phyloP scores from a whole-genome alignment of 2,888 invertebrate genomes.

The Eudemis profundana region DNA sequence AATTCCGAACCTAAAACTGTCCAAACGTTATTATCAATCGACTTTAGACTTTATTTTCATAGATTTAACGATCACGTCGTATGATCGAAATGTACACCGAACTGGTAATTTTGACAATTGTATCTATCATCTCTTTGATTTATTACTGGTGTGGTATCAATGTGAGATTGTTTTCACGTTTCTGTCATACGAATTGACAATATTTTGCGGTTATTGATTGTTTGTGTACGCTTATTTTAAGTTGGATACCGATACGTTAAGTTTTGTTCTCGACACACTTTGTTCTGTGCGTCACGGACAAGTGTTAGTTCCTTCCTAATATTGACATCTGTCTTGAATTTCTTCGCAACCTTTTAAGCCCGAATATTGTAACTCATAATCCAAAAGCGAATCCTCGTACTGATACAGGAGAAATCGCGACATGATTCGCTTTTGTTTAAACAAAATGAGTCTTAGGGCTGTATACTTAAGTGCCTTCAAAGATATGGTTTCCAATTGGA shows the following conservation, averaged over 20 bases:
- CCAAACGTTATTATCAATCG: neutral
- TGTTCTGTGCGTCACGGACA: too few relatives aligned
- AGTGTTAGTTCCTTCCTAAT: neutral
- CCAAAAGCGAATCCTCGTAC: too few relatives aligned
- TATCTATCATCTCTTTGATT: constrained; percentile 59
- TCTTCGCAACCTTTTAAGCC: too few relatives aligned
- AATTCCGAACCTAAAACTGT: constrained; percentile 53
- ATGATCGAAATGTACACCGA: constrained; percentile 5
- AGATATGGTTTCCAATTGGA: constrained; percentile 44
- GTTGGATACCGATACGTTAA: neutral
- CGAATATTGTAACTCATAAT: too few relatives aligned
- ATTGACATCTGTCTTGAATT: too few relatives aligned
- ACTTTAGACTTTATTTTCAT: constrained; percentile 38
- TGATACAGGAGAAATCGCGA: neutral
- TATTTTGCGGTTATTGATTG: constrained; percentile 48
- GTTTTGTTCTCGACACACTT: neutral
- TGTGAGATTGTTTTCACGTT: constrained; percentile 51
- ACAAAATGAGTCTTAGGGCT: neutral
- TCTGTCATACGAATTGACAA: constrained; percentile 51
- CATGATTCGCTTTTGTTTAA: neutral
- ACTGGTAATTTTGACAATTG: constrained; percentile 44
- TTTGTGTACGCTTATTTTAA: neutral
- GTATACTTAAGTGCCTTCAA: neutral
- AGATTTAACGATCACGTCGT: constrained; percentile 9
- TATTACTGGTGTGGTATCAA: constrained; percentile 53